Conservation (phyloP, 1,140 invertebrate species). For the Cardiocondyla obscurior region DNA sequence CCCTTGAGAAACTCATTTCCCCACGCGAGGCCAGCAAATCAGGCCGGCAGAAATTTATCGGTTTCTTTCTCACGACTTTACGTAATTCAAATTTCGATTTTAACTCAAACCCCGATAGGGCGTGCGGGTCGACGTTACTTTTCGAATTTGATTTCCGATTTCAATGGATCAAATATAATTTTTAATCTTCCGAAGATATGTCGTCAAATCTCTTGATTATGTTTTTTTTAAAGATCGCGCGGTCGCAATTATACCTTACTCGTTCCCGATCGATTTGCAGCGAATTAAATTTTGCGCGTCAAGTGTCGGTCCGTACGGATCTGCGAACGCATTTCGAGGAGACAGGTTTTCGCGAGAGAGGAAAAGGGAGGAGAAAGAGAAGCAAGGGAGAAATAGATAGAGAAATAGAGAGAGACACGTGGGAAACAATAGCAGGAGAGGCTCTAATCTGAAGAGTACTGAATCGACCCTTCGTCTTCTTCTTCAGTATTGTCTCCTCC, state of each 20-base stretch:
- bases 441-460: slow-evolving; percentile 80
- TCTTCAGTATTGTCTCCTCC: slow-evolving; percentile 72
- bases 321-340: slow-evolving; percentile 52
- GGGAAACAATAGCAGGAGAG: slow-evolving; percentile 74
- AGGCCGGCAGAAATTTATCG: not conserved
- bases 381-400: slow-evolving; percentile 58
- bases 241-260: not conserved
- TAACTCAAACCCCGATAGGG: not conserved
- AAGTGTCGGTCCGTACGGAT: not conserved
- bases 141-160: not conserved
- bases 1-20: not conserved
- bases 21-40: not conserved
- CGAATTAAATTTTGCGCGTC: not conserved
- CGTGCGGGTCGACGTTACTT: not conserved
- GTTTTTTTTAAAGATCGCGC: not conserved
- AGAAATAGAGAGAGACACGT: slow-evolving; percentile 56
- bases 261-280: not conserved
- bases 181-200: not conserved
- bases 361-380: slow-evolving; percentile 63
- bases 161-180: not conserved
- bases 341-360: slow-evolving; percentile 24
- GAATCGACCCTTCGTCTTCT: slow-evolving; percentile 74
- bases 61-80: not conserved
- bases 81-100: not conserved
- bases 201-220: not conserved